Percentiles rank a stretch among this genome's conserved stretches.
phyloP scores from a whole-genome alignment of 1,140 invertebrate species.

The Magallana angulata region DNA sequence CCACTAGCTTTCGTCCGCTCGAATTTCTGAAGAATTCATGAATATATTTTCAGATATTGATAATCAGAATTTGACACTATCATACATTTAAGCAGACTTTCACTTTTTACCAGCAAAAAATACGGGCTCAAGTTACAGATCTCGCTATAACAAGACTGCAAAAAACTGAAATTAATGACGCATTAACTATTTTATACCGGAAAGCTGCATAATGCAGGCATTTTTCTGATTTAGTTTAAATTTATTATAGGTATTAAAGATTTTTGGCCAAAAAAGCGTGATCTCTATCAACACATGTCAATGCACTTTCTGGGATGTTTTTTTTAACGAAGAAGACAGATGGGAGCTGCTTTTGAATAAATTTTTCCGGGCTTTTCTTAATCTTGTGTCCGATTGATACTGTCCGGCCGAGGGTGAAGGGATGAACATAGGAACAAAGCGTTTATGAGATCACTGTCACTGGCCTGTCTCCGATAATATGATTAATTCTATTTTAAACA shows the following conservation, averaged over 20 bases:
- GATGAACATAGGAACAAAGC: conserved; percentile 2
- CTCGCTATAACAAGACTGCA: background rate
- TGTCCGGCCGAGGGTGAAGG: background rate
- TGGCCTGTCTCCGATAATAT: background rate
- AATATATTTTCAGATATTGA: conserved; percentile 22
- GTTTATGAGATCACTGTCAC: background rate
- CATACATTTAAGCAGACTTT: background rate
- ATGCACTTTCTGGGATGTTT: background rate
- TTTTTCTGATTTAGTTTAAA: background rate
- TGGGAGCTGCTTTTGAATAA: background rate
- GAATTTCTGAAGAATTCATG: conserved; percentile 30
- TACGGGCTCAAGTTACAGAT: background rate
- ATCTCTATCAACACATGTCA: background rate
- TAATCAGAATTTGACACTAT: conserved; percentile 27
- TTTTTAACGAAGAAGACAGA: background rate
- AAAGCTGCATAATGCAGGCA: background rate
- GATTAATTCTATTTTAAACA: conserved; percentile 10
- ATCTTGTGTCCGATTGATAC: background rate
- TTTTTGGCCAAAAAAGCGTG: background rate
- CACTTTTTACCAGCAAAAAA: background rate
- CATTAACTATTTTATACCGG: background rate
- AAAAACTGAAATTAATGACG: background rate
- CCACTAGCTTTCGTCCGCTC: conserved; percentile 17
- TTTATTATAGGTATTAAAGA: background rate
- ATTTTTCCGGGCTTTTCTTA: conserved; percentile 3